Base-by-base conservation (phyloP, 2,888 invertebrate genomes). In the Spodoptera picta region DNA sequence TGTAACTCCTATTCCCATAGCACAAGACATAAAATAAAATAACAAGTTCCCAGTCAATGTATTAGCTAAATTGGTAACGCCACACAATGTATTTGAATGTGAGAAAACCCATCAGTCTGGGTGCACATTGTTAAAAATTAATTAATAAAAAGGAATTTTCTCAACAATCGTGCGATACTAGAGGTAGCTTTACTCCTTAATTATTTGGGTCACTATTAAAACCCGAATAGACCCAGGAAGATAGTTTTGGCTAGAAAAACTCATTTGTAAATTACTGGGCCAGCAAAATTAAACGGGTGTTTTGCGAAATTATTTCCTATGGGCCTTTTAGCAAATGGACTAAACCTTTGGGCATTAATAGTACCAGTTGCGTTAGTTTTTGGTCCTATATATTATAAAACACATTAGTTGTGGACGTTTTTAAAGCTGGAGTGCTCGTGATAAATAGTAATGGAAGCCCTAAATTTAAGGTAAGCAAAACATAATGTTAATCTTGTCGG, bases 141-240 rank as follows among this genome's bases (percentile, higher is more conserved):
- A 83, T 83, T 80, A 83, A 81, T 79, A 78, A 77, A 80, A 76
- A 77, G 77, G 73, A 74, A 81, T 82, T 85, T 85, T 84, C 75
- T 73, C 81, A 87, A 85, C 65, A 46, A 51, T 63, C 71, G 73
- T 80, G 81, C 56, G 78, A 84, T 81, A 78, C 69, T 74, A n/a
- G n/a, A n/a, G n/a, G n/a, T n/a, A 77, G 80, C 83, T 84, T 83
- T 82, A 70, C 67, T 48, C 60, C 50, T 80, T 77, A 83, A 81
- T 80, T 81, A 84, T 87, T 84, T 82, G 72, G 87, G 86, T 82
- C 83, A 78, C 70, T 75, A 80, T 83, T 82, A 80, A 81, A 85
- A 85, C 82, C 77, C 60, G 66, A 79, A 82, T 80, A 76, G 67
- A 60, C 69, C 31, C 47, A 52, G 64, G 65, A 72, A 77, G 71